Percentiles rank a stretch among this genome's conserved stretches.
Evolutionary conservation across 2,113 vertebrate species (phyloP).

Genomic region (Orcinus orca): DNA sequence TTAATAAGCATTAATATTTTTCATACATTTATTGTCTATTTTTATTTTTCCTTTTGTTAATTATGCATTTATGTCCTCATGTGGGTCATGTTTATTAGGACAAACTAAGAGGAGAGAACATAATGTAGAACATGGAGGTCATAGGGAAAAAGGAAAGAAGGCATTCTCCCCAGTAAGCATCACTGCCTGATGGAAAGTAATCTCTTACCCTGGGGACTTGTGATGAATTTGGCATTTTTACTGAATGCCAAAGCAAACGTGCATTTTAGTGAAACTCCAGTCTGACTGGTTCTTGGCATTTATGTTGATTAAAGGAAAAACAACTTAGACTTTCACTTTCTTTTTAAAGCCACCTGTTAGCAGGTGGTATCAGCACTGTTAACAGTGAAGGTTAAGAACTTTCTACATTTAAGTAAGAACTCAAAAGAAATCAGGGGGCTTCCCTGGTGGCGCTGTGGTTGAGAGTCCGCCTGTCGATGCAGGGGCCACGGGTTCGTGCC

Average conservation of each 20-base stretch:
- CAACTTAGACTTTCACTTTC: not conserved
- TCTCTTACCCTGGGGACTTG: not conserved
- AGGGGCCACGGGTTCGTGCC: too few species aligned
- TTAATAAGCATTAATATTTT: not conserved
- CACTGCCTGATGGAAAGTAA: not conserved
- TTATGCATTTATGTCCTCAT: not conserved
- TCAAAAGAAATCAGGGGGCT: not conserved
- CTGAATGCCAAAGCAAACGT: constrained; percentile 48
- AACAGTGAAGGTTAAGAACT: not conserved
- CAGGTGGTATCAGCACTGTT: not conserved
- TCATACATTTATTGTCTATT: not conserved
- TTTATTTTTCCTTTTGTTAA: not conserved
- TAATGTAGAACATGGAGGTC: not conserved
- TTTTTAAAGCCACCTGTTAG: constrained; percentile 12
- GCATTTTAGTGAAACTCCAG: constrained; percentile 38
- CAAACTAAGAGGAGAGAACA: not conserved
- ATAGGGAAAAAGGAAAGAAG: not conserved
- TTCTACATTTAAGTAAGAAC: not conserved
- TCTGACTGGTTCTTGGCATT: constrained; percentile 43
- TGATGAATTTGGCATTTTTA: constrained; percentile 61
- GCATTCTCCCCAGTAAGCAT: not conserved
- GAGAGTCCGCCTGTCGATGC: too few species aligned
- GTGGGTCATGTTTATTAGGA: not conserved
- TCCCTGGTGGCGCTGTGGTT: too few species aligned
- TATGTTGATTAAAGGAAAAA: constrained; percentile 54